Base-by-base conservation (phyloP, 2,113 vertebrate genomes). In the Perognathus longimembris region DNA sequence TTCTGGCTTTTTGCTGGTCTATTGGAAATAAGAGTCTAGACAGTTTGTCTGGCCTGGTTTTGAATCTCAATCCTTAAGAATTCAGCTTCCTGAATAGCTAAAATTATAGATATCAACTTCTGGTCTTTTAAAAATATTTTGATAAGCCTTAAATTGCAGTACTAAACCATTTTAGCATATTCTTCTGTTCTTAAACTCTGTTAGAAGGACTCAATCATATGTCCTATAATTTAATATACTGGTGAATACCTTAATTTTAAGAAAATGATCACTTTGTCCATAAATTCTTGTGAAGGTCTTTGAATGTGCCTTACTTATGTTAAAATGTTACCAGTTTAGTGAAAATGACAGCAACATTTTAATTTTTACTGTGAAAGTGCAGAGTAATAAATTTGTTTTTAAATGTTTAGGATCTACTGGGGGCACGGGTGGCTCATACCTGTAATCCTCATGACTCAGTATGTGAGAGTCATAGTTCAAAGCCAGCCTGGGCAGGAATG, bases 191-290 rank as follows among this genome's bases (percentile, higher is more conserved):
- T 78, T 69, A 87, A 87, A 17, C 4, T 18, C 21, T 81, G 1
- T 83, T 80, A 80, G 84, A 8, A 69, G 17, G 28, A 76, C 21
- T 88, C 18, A 28, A 36, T 75, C 64, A 32, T 78, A 91, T 90
- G 32, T 86, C 69, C 36, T 8, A 21, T 69, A 70, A 78, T 84
- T 80, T 54, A 75, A 24, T 45, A n/a, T 28, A 67, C 42, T 79
- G 32, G 45, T 88, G 59, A 40, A 40, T 36, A 63, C 50, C 77
- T 63, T 70, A 30, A 82, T 36, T 88, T 2, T 54, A 71, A 22
- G 54, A 64, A 94, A 76, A 90, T 7, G 15, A 45, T 86, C 64
- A 83, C 20, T 79, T 66, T 95, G 15, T 84, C 94, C n/a, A 61
- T n/a, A 82, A 54, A 85, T 82, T 66, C 74, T 83, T 88, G 73